Base-by-base conservation (phyloP, 2,797 vertebrate genomes). In the Labroides dimidiatus region DNA sequence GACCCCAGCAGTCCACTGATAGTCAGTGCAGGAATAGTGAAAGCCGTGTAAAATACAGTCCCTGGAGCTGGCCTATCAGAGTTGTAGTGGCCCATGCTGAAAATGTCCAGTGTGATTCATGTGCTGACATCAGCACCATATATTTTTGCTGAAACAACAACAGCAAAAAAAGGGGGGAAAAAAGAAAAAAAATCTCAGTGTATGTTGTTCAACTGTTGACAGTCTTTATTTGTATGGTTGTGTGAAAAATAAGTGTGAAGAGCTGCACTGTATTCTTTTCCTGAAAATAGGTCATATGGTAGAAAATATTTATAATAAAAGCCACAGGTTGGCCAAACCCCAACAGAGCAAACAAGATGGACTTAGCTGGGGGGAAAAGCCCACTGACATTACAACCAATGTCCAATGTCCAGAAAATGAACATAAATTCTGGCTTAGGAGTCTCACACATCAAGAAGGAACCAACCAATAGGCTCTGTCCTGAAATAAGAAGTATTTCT, bases 41-140 rank as follows among this genome's bases (percentile, higher is more conserved):
- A 43, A 13, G 5, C n/a, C 4, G 58, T 60, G 65, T 78, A 49
- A 67, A 76, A 69, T 54, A 14, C 16, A 59, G 27, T 62, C 36
- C 36, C 57, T 66, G 45, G 27, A 42, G 52, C 19, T 59, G 30
- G 50, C 44, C 54, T n/a, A 41, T 63, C 33, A 54, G 54, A 66
- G 55, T 19, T 68, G 62, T n/a, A 23, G 37, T 63, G 52, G 27
- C 33, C 20, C 20, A 43, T 42, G 47, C 53, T 72, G 70, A 75
- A 74, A 74, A 57, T 48, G 63, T 81, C 44, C 53, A 42, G 36
- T 67, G 75, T 23, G 47, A 70, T 48, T 77, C 17, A 61, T 50
- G 36, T 37, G 63, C 76, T 85, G 72, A 76, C 54, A 72, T 81
- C 48, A 72, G 80, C 71, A 70, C 41, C 27, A 19, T 15, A 30